Base-by-base conservation (phyloP, 2,888 invertebrate species). In the Perizoma flavofasciatum region DNA sequence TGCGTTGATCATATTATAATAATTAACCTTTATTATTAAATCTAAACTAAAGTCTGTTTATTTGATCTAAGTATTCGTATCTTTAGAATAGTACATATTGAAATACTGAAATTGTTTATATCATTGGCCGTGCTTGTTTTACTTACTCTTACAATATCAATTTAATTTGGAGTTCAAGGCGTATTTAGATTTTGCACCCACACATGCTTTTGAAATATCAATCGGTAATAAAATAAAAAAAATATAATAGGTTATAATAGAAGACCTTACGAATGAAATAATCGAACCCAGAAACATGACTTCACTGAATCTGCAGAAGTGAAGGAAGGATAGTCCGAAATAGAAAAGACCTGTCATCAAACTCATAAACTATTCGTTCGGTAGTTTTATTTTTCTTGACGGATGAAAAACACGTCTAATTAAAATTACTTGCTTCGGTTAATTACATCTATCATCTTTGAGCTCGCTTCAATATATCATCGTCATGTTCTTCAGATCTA, bases 401-500 rank as follows among this genome's bases (percentile, higher is more conserved):
- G 4, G 4, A n/a, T 41, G 45, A 49, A 44, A 59, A 49, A 53
- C 37, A 37, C 40, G 35, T 9, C 41, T 59, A 53, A 59, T 53
- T 59, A 59, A 59, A 59, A 59, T 59, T 39, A 34, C 52, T 53
- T 41, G 53, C 49, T 49, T 34, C 53, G 53, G 49, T 44, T 58
- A 53, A 45, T 59, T 59, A 59, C 59, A 53, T 59, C 59, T 34
- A 59, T 59, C 53, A 53, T 59, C 39, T 53, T 53, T 49, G 49
- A 53, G 59, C 49, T 49, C 47, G 45, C 53, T 53, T 45, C 53
- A 53, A 59, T 53, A 53, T 45, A 59, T 59, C 59, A 59, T 53
- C 49, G 43, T 49, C 58, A 49, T 49, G 49, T 45, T 39, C 44
- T 5, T n/a, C 22, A 53, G 40, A 59, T 44, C 41, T 81, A 81